A percentile compares a stretch with the other conserved stretches of the same genome.
These are phyloP conservation scores for Thalpophila matura DNA, from an alignment of 2,888 invertebrate genomes.

Conservation along the genomic window DNA sequence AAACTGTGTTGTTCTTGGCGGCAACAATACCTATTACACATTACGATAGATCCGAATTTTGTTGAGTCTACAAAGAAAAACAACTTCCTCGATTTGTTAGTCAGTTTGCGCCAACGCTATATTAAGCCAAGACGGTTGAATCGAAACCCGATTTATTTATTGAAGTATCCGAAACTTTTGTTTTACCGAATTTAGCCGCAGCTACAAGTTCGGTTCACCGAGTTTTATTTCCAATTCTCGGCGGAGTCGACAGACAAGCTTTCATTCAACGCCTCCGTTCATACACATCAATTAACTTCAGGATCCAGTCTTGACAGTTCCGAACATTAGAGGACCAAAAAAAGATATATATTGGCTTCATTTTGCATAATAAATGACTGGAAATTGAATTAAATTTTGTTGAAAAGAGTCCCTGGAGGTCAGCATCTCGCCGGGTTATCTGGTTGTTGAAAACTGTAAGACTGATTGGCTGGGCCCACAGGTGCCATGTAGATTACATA, in stretches of 20 bases:
- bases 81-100: not conserved
- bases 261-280: slow-evolving; percentile 27
- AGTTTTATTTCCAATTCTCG: slow-evolving; percentile 25
- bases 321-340: slow-evolving; percentile 37
- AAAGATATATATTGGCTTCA: slow-evolving; percentile 47
- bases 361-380: slow-evolving; percentile 44
- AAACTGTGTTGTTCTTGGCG: not conserved
- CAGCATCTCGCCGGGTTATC: slow-evolving; percentile 31
- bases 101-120: slow-evolving; percentile 12
- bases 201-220: slow-evolving; percentile 1
- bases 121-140: slow-evolving; percentile 6
- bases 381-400: slow-evolving; percentile 61
- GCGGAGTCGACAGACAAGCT: not conserved
- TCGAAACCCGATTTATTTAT: slow-evolving; percentile 17
- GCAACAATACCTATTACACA: not conserved
- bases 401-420: slow-evolving; percentile 47
- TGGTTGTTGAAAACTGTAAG: slow-evolving; percentile 55
- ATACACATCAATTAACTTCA: slow-evolving; percentile 53
- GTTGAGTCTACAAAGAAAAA: not conserved
- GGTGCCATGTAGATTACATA: slow-evolving; percentile 62
- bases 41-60: not conserved
- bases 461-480: slow-evolving; percentile 58
- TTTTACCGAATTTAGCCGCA: slow-evolving; percentile 22
- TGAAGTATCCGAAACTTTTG: slow-evolving; percentile 17
- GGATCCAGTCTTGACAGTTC: slow-evolving; percentile 48